These are phyloP conservation scores for Taenioides sp. DNA, from an alignment of 2,797 vertebrate species.

Conservation along the genomic window DNA sequence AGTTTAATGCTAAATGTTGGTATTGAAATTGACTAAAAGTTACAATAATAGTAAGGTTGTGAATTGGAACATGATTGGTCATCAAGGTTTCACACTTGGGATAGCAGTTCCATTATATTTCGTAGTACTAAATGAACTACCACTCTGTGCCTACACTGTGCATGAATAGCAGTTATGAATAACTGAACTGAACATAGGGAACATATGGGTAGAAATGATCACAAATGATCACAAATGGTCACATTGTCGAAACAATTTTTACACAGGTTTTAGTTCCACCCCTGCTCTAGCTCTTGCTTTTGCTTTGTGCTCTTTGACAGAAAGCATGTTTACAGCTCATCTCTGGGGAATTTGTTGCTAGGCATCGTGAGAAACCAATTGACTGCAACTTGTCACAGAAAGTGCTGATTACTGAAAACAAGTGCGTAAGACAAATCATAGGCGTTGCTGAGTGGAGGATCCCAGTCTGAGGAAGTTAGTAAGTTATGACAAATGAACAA, in stretches of 20 bases:
- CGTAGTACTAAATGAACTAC: not conserved
- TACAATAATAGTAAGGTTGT: not conserved
- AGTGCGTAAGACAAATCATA: slow-evolving; percentile 2
- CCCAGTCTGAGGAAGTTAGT: too few relatives aligned
- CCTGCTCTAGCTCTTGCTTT: not conserved
- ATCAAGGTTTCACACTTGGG: not conserved
- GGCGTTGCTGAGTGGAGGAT: not conserved
- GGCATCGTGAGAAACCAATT: slow-evolving; percentile 2
- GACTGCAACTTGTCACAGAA: not conserved
- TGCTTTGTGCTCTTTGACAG: not conserved
- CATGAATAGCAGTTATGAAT: not conserved
- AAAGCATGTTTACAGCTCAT: not conserved
- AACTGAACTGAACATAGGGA: not conserved
- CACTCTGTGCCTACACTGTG: not conserved
- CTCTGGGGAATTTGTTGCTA: slow-evolving; percentile 7
- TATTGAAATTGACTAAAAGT: not conserved
- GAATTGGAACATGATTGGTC: not conserved
- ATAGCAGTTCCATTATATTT: not conserved
- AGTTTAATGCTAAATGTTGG: not conserved
- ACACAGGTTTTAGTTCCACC: not conserved
- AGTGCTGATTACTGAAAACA: not conserved
- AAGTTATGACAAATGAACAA: too few relatives aligned
- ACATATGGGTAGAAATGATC: not conserved
- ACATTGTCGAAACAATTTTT: not conserved
- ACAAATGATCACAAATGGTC: not conserved